phyloP scores from a whole-genome alignment of 2,888 invertebrate genomes.

The Ferdinandea cuprea region DNA sequence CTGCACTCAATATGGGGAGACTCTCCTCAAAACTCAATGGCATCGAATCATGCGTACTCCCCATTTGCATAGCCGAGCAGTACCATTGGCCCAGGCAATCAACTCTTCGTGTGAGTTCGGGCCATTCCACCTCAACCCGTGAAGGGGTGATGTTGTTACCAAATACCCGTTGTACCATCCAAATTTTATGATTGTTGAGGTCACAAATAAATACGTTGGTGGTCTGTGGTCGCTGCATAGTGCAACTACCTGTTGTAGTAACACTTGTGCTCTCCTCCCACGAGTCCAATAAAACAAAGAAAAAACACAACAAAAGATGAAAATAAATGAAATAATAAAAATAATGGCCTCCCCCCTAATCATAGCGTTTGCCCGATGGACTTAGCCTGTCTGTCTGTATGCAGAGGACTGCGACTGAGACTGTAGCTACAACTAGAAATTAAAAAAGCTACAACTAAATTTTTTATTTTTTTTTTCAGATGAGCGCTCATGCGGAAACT shows the following conservation, averaged over 20 bases:
- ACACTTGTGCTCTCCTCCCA: constrained; percentile 26
- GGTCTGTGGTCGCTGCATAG: not conserved
- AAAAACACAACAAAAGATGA: constrained; percentile 12
- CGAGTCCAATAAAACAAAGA: constrained; percentile 47
- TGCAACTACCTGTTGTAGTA: constrained; percentile 7
- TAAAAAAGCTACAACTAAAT: constrained; percentile 78
- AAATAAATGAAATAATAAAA: constrained; percentile 49
- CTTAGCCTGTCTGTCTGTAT: not conserved
- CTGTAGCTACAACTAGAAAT: constrained; percentile 74
- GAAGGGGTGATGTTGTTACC: constrained; percentile 32
- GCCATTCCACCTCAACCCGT: constrained; percentile 65
- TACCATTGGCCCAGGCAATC: constrained; percentile 50
- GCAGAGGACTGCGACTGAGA: not conserved
- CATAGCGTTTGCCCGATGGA: constrained; percentile 12
- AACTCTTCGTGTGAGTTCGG: constrained; percentile 65
- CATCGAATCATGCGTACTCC: constrained; percentile 68
- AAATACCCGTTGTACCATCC: not conserved
- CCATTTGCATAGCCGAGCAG: constrained; percentile 62
- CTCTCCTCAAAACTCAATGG: constrained; percentile 20
- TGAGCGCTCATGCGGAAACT: constrained; percentile 83
- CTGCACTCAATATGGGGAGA: constrained; percentile 51
- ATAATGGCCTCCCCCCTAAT: constrained; percentile 48
- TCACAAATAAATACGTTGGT: constrained; percentile 30
- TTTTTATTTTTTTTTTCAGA: constrained; percentile 82
- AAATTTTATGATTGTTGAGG: not conserved